Percentiles rank a stretch among this genome's conserved stretches.
Conservation (phyloP, 2,797 vertebrate species). For the Gambusia yucatana region DNA sequence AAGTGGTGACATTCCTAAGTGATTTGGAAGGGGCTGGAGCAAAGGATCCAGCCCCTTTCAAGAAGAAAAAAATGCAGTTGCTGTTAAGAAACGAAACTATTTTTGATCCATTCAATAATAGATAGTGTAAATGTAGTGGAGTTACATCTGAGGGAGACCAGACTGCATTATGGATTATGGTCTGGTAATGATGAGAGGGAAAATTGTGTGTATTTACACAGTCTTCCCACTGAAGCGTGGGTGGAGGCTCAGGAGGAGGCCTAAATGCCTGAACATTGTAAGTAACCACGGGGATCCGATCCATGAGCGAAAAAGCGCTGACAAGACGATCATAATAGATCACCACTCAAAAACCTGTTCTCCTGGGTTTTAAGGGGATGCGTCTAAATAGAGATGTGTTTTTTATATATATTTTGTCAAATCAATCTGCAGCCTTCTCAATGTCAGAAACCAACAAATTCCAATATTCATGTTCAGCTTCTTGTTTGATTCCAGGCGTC, state of each 20-base stretch:
- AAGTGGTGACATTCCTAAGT: slow-evolving; percentile 55
- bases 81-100: slow-evolving; percentile 38
- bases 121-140: slow-evolving; percentile 62
- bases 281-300: slow-evolving; percentile 51
- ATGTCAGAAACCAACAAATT: background rate
- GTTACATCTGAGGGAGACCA: slow-evolving; percentile 53
- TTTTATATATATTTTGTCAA: background rate
- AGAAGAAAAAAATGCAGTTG: slow-evolving; percentile 27
- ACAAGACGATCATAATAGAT: slow-evolving; percentile 38
- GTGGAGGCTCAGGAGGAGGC: slow-evolving; percentile 65
- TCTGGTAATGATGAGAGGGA: slow-evolving; percentile 60
- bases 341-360: slow-evolving; percentile 13
- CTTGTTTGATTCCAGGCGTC: background rate
- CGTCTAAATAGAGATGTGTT: background rate
- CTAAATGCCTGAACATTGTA: slow-evolving; percentile 52
- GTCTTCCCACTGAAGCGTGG: slow-evolving; percentile 64
- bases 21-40: slow-evolving; percentile 29
- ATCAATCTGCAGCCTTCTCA: too few species aligned
- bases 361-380: background rate
- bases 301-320: slow-evolving; percentile 43
- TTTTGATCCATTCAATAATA: slow-evolving; percentile 71
- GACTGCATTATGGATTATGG: slow-evolving; percentile 73
- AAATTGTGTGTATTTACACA: slow-evolving; percentile 68
- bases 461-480: background rate
- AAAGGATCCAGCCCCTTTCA: slow-evolving; percentile 11